Evolutionary conservation across 1,140 invertebrate species (phyloP).

Genomic region (Drosophila bifasciata): DNA sequence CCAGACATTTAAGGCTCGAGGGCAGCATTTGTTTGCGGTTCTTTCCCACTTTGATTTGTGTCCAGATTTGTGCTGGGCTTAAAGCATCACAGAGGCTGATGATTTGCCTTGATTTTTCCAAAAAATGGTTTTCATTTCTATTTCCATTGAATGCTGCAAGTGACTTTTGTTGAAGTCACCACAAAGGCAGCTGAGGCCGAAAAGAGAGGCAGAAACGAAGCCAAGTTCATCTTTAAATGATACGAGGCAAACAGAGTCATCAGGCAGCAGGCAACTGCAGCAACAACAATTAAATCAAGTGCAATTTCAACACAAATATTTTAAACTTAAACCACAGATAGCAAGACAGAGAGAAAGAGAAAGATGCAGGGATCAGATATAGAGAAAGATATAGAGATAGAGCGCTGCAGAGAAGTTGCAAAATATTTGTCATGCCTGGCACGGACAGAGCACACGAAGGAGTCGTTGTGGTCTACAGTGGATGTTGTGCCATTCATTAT

Average conservation of each 20-base stretch:
- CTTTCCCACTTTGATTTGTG: constrained; percentile 76
- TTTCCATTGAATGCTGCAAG: constrained; percentile 46
- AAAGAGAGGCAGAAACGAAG: constrained; percentile 19
- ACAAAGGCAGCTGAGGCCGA: constrained; percentile 46
- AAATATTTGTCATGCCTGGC: constrained; percentile 80
- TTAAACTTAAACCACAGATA: constrained; percentile 70
- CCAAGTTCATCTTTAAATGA: constrained; percentile 63
- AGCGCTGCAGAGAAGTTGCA: constrained; percentile 59
- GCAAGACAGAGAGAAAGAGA: constrained; percentile 2
- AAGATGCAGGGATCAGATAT: not conserved
- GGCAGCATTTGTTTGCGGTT: constrained; percentile 76
- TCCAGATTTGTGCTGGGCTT: constrained; percentile 64
- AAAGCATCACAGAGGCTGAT: constrained; percentile 41
- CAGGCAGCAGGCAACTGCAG: constrained; percentile 38
- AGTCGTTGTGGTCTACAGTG: constrained; percentile 46
- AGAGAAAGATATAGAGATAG: constrained; percentile 6
- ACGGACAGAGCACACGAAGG: constrained; percentile 64
- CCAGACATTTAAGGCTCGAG: constrained; percentile 38
- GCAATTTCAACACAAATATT: constrained; percentile 80
- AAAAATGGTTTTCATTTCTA: constrained; percentile 27
- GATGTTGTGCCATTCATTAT: not conserved
- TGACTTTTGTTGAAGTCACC: constrained; percentile 76
- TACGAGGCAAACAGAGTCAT: constrained; percentile 52
- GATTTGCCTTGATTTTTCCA: constrained; percentile 35
- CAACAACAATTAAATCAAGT: constrained; percentile 82